phyloP scores from a whole-genome alignment of 2,888 invertebrate genomes.

The Agrotis clavis region DNA sequence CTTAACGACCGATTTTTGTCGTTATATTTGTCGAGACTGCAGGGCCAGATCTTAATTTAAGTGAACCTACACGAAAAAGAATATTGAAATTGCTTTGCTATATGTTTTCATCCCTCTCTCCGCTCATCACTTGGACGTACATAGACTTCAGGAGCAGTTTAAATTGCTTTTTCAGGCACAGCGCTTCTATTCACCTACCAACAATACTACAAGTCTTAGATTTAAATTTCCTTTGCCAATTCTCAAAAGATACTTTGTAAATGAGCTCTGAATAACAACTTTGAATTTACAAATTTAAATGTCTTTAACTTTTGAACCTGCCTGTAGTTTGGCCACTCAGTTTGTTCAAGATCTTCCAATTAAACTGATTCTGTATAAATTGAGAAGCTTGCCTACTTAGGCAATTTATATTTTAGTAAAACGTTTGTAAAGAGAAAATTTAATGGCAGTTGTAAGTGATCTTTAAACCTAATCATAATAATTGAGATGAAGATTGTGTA shows the following conservation, averaged over 20 bases:
- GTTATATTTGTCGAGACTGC: no score
- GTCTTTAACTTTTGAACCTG: slow-evolving; percentile 34
- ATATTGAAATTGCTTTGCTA: no score
- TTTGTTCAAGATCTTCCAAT: slow-evolving; percentile 49
- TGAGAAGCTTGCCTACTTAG: slow-evolving; percentile 29
- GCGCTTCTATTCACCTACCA: slow-evolving; percentile 82
- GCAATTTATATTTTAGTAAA: slow-evolving; percentile 43
- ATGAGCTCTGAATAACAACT: slow-evolving; percentile 63
- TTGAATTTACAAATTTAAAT: slow-evolving; percentile 43
- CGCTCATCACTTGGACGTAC: slow-evolving; percentile 66
- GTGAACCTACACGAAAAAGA: no score
- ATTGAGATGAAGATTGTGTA: slow-evolving; percentile 29
- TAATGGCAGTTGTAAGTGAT: slow-evolving; percentile 43
- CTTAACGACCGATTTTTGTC: no score
- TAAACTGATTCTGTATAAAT: slow-evolving; percentile 43
- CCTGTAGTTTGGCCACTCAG: slow-evolving; percentile 31
- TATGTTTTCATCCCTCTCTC: slow-evolving; percentile 28
- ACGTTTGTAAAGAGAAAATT: slow-evolving; percentile 42
- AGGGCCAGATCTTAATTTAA: no score
- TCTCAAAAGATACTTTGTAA: slow-evolving; percentile 61
- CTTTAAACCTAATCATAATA: slow-evolving; percentile 26
- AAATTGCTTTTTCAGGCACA: slow-evolving; percentile 90
- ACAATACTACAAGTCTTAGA: slow-evolving; percentile 83
- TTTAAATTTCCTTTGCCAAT: slow-evolving; percentile 76
- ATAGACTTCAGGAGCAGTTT: slow-evolving; percentile 81